Percentiles rank a stretch among this genome's conserved stretches.
phyloP scores from a whole-genome alignment of 2,797 vertebrate genomes.

The Phyllotis vaccarum region DNA sequence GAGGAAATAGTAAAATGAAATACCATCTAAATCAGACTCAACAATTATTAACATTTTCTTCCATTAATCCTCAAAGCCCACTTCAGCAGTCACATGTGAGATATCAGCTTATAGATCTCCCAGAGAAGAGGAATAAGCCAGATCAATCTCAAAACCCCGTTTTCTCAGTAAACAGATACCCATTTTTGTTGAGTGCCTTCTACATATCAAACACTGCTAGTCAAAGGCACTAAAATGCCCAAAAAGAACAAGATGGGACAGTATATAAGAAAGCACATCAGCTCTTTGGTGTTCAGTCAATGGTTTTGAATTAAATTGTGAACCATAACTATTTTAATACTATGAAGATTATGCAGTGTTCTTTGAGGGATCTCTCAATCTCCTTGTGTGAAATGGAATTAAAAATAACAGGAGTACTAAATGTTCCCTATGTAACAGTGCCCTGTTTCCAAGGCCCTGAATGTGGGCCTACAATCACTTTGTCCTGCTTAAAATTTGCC shows the following conservation, averaged over 20 bases:
- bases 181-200: not conserved
- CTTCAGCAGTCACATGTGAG: not conserved
- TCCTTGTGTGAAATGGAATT: not conserved
- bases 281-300: not conserved
- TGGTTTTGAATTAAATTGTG: not conserved
- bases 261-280: not conserved
- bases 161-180: constrained; percentile 16
- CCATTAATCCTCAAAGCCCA: constrained; percentile 28
- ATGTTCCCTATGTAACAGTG: too few relatives aligned
- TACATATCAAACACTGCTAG: not conserved
- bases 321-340: not conserved
- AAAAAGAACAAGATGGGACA: not conserved
- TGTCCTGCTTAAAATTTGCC: not conserved
- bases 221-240: not conserved
- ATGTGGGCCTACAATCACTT: not conserved
- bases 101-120: not conserved
- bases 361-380: not conserved
- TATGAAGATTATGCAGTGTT: not conserved
- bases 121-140: constrained; percentile 26
- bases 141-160: not conserved
- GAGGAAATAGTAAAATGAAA: constrained; percentile 39
- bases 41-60: constrained; percentile 2
- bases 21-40: not conserved
- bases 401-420: not conserved
- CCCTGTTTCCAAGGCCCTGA: not conserved